phyloP scores from a whole-genome alignment of 2,113 vertebrate species.

The Stigmatopora nigra region DNA sequence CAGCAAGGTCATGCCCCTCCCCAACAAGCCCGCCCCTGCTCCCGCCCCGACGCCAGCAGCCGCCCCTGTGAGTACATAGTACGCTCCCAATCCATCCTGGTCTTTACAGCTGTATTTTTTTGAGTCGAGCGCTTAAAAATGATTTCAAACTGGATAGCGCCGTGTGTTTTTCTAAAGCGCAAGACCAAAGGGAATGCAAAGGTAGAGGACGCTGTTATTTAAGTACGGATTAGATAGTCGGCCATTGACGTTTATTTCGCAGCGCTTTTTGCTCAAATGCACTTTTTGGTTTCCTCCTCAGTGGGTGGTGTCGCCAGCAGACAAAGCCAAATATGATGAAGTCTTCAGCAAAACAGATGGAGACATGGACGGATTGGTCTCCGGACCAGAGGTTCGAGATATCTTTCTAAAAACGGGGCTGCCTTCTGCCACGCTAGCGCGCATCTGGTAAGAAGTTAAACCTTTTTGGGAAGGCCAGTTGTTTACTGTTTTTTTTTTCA shows the following conservation, averaged over 20 bases:
- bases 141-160: conserved; percentile 54
- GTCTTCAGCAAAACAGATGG: conserved; percentile 89
- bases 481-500: not conserved
- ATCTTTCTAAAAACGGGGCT: conserved; percentile 94
- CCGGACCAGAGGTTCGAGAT: conserved; percentile 89
- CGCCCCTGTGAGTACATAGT: conserved; percentile 58
- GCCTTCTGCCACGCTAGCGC: conserved; percentile 84
- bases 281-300: conserved; percentile 36
- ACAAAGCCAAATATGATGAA: conserved; percentile 92
- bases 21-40: conserved; percentile 58
- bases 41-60: conserved; percentile 49
- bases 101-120: conserved; percentile 18
- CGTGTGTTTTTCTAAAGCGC: conserved; percentile 56
- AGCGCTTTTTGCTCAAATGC: not conserved
- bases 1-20: conserved; percentile 74
- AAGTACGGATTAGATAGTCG: not conserved
- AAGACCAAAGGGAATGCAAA: conserved; percentile 24
- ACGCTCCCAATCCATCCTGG: conserved; percentile 15
- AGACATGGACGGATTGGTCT: conserved; percentile 95
- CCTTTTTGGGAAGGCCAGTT: not conserved
- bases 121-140: conserved; percentile 26
- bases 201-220: conserved; percentile 16
- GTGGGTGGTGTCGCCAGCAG: conserved; percentile 89
- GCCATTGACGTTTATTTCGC: not conserved
- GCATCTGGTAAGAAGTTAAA: conserved; percentile 82